Base-by-base conservation (phyloP, 2,797 vertebrate species). In the Erpetoichthys calabaricus region DNA sequence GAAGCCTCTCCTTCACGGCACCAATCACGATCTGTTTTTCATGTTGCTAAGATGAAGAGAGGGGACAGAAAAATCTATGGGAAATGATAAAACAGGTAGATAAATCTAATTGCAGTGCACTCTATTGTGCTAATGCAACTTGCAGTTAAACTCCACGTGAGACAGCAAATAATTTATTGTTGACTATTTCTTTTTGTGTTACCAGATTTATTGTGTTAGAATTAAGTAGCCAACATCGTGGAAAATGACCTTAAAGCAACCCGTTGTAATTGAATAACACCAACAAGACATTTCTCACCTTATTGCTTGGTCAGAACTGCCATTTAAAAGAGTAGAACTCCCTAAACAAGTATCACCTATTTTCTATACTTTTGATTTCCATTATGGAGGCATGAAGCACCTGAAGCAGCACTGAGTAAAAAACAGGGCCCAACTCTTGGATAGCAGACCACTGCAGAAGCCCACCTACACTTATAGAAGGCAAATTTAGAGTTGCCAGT, bases 91-190 rank as follows among this genome's bases (percentile, higher is more conserved):
- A 53, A 57, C 65, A 51, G 8, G 3, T 62, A 68, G 65, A 67
- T 75, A 79, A 85, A 81, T 85, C 83, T 84, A 84, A 85, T 83
- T 86, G 79, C 79, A 81, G 86, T 86, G 86, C 83, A 76, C 77
- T 75, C 81, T 86, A 86, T 87, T 85, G 84, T 80, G 73, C 79
- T 78, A 77, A 69, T 61, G 79, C 77, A 75, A 78, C 80, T 83
- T 77, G 81, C 79, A 81, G 86, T 80, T 85, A 84, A 84, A 84
- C 82, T 85, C 78, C 72, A 66, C 67, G 57, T 75, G 79, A 80
- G 75, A 79, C 75, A 76, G 81, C 75, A 82, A 84, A 85, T 82
- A 81, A 81, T 81, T 84, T 85, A 83, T 77, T 85, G 84, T 87
- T 87, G 86, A 87, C 86, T 78, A 71, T 61, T 52, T 41, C 59